A percentile compares a stretch with the other conserved stretches of the same genome.
These are phyloP conservation scores for Alosa alosa DNA, from an alignment of 2,113 vertebrate species.

Conservation along the genomic window DNA sequence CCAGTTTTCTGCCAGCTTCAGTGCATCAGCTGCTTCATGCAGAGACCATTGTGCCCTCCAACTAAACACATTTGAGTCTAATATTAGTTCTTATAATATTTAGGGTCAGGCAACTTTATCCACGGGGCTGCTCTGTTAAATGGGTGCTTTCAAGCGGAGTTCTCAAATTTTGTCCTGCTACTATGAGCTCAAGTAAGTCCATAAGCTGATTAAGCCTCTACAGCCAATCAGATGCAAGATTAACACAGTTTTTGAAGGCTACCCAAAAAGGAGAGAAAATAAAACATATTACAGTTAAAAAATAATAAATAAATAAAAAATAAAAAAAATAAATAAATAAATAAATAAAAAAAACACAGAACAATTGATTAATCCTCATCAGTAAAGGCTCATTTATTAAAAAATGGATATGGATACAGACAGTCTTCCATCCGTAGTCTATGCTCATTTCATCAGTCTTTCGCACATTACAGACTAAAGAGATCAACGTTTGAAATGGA, in stretches of 20 bases:
- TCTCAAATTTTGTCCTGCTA: not conserved
- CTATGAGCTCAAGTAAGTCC: constrained; percentile 1
- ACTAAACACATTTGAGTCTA: not conserved
- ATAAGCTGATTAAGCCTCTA: constrained; percentile 45
- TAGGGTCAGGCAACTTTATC: not conserved
- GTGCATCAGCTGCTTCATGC: not conserved
- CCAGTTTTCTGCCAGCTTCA: not conserved
- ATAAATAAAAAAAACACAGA: not conserved
- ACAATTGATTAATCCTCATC: not conserved
- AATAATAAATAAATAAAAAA: no score
- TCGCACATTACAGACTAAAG: no score
- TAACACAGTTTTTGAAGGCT: constrained; percentile 18
- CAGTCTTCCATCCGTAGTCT: no score
- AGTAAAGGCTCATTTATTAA: not conserved
- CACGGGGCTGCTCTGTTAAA: not conserved
- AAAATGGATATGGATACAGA: no score
- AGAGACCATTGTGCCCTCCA: not conserved
- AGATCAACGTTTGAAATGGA: no score
- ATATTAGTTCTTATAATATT: no score
- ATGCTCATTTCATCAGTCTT: no score
- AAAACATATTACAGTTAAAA: not conserved
- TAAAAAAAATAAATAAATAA: not conserved
- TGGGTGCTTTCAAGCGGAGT: not conserved
- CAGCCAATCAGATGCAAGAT: constrained; percentile 38
- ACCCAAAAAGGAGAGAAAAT: not conserved